Percentiles rank a stretch among this genome's conserved stretches.
Conservation (phyloP, 1,140 invertebrate species). For the Meteorus sp. region DNA sequence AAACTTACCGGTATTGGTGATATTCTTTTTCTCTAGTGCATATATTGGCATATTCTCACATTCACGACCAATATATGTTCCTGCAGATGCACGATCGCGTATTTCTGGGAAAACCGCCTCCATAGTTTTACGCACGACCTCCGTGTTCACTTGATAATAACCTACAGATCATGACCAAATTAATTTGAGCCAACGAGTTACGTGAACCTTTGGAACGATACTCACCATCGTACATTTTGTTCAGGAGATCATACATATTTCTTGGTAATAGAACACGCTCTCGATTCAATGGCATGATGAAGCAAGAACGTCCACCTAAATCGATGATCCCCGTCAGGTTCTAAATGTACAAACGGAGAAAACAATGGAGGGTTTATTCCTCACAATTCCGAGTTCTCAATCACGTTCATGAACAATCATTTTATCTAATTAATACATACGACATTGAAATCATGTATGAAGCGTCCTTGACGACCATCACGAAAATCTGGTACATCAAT, state of each 20-base stretch:
- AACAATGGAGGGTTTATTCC: no score
- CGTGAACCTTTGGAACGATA: no score
- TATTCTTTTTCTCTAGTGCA: slow-evolving; percentile 66
- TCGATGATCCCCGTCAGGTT: slow-evolving; percentile 88
- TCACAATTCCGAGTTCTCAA: no score
- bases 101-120: slow-evolving; percentile 74
- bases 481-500: slow-evolving; percentile 80
- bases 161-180: slow-evolving; percentile 50
- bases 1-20: slow-evolving; percentile 43
- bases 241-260: slow-evolving; percentile 75
- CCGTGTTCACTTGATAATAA: slow-evolving; percentile 82
- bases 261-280: slow-evolving; percentile 75
- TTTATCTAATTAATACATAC: slow-evolving; percentile 59
- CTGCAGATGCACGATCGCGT: slow-evolving; percentile 66
- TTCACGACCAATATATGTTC: slow-evolving; percentile 70
- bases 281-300: slow-evolving; percentile 85
- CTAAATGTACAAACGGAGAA: slow-evolving; percentile 38
- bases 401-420: no score
- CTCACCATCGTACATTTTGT: slow-evolving; percentile 73
- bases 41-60: slow-evolving; percentile 75
- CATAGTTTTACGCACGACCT: slow-evolving; percentile 77
- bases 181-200: no score
- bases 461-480: slow-evolving; percentile 74
- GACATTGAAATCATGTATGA: slow-evolving; percentile 87
- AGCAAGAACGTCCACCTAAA: slow-evolving; percentile 74